Conservation (phyloP, 2,888 invertebrate genomes). For the Eupeodes luniger region DNA sequence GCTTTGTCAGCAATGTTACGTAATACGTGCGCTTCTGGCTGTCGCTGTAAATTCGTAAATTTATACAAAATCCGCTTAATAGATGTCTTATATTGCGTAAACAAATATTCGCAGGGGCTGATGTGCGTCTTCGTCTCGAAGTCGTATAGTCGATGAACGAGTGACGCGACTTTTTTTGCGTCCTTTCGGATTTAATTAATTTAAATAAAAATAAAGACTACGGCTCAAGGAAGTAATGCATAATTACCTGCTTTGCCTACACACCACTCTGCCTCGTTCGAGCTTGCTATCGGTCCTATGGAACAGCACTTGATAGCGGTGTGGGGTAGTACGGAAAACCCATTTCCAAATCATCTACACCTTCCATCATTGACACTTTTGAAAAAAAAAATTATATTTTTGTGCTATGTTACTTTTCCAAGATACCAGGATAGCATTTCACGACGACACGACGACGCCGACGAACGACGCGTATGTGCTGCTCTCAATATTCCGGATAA, state of each 20-base stretch:
- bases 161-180: slow-evolving; percentile 1
- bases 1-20: slow-evolving; percentile 64
- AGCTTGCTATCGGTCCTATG: slow-evolving; percentile 44
- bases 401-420: neutral
- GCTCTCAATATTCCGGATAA: slow-evolving; percentile 16
- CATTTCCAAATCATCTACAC: slow-evolving; percentile 9
- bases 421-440: slow-evolving; percentile 22
- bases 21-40: neutral
- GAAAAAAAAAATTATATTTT: slow-evolving; percentile 28
- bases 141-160: neutral
- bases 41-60: slow-evolving; percentile 37
- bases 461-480: neutral
- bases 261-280: neutral
- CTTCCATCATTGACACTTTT: neutral
- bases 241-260: slow-evolving; percentile 50
- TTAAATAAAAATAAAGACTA: slow-evolving; percentile 30
- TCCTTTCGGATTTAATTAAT: slow-evolving; percentile 47
- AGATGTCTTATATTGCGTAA: slow-evolving; percentile 34
- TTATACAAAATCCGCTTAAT: slow-evolving; percentile 63
- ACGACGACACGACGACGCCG: neutral
- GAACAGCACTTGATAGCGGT: neutral
- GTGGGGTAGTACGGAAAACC: neutral
- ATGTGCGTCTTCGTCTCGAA: neutral
- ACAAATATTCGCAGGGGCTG: neutral
- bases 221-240: slow-evolving; percentile 52